Base-by-base conservation (phyloP, 2,888 invertebrate species). In the Atrina japonica region DNA sequence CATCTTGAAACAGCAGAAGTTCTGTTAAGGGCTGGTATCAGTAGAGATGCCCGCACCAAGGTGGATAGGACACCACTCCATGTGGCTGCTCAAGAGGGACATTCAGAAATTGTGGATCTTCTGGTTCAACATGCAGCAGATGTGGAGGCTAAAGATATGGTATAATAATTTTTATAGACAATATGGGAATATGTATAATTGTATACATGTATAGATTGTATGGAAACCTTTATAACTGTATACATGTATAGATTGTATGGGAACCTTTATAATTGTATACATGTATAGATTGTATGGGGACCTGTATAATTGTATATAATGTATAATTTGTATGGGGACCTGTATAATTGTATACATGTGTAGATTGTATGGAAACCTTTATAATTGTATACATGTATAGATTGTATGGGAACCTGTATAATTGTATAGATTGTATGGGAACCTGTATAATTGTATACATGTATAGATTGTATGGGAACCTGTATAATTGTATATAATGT, bases 1-100 rank as follows among this genome's bases (percentile, higher is more conserved):
- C 94, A 95, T 83, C 90, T 93, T 64, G 94, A 94, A 80, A 95
- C 96, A 58, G 96, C 95, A 81, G 95, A 95, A 84, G 94, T 96
- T 81, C 92, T 97, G 73, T 92, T 97, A 70, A 92, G 95, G 75
- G 96, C 96, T 21, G 97, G 97, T 66, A 95, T 96, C 79, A 95
- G 95, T 64, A 93, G 95, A 81, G 97, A 97, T 92, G 94, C 96
- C 1, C 93, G 96, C 86, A 97, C 96, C 30, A 98, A 98, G 92
- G 96, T 96, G 1, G 97, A 97, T 89, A 93, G 96, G 85, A 97
- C 97, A 23, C 96, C 97, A 35, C 91, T 98, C 78, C 97, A 98
- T 91, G 93, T 96, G 88, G 97, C 97, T 41, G 94, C 95, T 2
- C 94, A 94, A 88, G 95, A 95, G 84, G 97, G 97, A 0, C 95